Conservation (phyloP, 1,140 invertebrate genomes). For the Scaptodrosophila lebanonensis region DNA sequence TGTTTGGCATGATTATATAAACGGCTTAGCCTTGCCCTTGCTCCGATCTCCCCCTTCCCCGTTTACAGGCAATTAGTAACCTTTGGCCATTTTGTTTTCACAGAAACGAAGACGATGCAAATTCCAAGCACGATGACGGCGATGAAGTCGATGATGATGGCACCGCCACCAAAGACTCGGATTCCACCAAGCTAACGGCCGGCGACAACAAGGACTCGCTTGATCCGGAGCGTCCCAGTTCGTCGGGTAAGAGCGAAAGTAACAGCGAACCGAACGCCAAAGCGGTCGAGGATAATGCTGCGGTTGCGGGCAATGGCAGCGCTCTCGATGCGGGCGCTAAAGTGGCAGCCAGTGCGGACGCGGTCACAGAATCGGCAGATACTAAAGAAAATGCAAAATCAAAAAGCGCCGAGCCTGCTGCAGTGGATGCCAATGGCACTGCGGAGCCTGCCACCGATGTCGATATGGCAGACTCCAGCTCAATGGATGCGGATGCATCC, state of each 20-base stretch:
- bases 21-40: no score
- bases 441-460: background rate
- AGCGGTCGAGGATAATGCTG: slow-evolving; percentile 29
- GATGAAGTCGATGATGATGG: slow-evolving; percentile 76
- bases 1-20: no score
- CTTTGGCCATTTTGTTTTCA: background rate
- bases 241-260: slow-evolving; percentile 74
- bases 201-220: slow-evolving; percentile 73
- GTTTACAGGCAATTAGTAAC: background rate
- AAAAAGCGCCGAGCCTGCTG: slow-evolving; percentile 7
- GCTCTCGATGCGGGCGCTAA: slow-evolving; percentile 42
- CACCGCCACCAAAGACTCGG: slow-evolving; percentile 76
- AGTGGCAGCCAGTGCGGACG: slow-evolving; percentile 28
- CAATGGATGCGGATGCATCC: slow-evolving; percentile 30
- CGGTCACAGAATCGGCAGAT: slow-evolving; percentile 49
- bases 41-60: no score
- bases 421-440: background rate
- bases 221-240: slow-evolving; percentile 76
- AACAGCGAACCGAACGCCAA: slow-evolving; percentile 18
- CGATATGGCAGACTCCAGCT: background rate
- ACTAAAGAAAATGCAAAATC: slow-evolving; percentile 27
- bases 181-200: slow-evolving; percentile 66
- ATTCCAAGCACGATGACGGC: slow-evolving; percentile 76
- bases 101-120: slow-evolving; percentile 76
- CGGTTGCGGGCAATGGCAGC: slow-evolving; percentile 55